Conservation (phyloP, 2,797 vertebrate genomes). For the Danio choprae region DNA sequence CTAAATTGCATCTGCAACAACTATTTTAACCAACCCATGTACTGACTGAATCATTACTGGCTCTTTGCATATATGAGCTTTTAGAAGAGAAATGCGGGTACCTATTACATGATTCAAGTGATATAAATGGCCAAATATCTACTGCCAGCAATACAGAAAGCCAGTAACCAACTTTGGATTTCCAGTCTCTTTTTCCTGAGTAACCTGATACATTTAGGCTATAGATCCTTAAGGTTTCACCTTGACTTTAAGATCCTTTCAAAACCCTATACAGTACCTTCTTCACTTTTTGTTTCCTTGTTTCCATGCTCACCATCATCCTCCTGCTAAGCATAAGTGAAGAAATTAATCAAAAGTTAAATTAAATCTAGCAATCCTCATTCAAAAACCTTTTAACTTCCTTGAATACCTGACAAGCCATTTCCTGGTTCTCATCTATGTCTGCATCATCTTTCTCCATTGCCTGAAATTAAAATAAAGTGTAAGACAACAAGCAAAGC, state of each 20-base stretch:
- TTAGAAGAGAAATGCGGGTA: background rate
- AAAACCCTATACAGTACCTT: constrained; percentile 88
- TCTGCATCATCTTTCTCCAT: constrained; percentile 44
- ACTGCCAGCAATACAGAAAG: constrained; percentile 72
- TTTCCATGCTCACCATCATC: constrained; percentile 72
- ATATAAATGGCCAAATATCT: background rate
- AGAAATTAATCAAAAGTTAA: background rate
- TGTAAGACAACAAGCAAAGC: background rate
- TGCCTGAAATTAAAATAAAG: constrained; percentile 42
- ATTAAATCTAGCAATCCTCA: background rate
- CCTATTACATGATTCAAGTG: background rate
- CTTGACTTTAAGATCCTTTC: constrained; percentile 52
- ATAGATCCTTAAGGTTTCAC: constrained; percentile 69
- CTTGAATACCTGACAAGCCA: constrained; percentile 27
- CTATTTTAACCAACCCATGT: constrained; percentile 67
- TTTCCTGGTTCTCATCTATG: constrained; percentile 48
- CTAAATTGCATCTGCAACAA: constrained; percentile 73
- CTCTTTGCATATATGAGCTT: constrained; percentile 66
- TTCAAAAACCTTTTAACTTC: background rate
- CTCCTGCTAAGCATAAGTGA: constrained; percentile 58
- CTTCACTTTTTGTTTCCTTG: constrained; percentile 80
- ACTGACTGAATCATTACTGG: constrained; percentile 75
- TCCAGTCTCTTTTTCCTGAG: constrained; percentile 93
- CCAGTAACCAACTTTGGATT: constrained; percentile 90
- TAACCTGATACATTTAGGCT: constrained; percentile 69